Evolutionary conservation across 2,113 vertebrate species (phyloP).

Genomic region (Pyrgilauda ruficollis): DNA sequence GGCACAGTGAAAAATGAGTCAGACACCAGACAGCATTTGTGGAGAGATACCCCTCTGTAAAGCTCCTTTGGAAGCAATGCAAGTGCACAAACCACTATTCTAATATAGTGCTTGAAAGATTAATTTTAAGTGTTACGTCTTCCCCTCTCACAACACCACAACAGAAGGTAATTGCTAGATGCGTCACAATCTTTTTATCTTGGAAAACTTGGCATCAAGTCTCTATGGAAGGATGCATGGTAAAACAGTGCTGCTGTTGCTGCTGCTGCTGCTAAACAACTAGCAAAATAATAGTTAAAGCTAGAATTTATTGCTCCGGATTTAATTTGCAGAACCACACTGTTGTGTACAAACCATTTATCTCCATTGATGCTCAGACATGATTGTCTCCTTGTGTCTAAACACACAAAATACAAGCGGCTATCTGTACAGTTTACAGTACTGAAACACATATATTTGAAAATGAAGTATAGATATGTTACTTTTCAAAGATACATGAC

Average conservation of each 20-base stretch:
- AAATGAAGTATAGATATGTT: slow-evolving; percentile 98
- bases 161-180: slow-evolving; percentile 52
- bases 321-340: slow-evolving; percentile 80
- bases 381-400: slow-evolving; percentile 99
- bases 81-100: slow-evolving; percentile 71
- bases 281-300: slow-evolving; percentile 82
- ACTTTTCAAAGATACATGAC: slow-evolving; percentile 99
- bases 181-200: slow-evolving; percentile 42
- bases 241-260: slow-evolving; percentile 64
- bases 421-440: slow-evolving; percentile 93
- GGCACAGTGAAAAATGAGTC: slow-evolving; percentile 63
- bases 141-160: slow-evolving; percentile 52
- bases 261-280: slow-evolving; percentile 71
- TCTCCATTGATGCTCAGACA: slow-evolving; percentile 83
- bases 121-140: slow-evolving; percentile 45
- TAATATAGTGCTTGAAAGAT: slow-evolving; percentile 70
- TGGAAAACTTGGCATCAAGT: slow-evolving; percentile 65
- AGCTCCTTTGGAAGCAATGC: slow-evolving; percentile 70
- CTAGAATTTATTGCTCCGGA: slow-evolving; percentile 94
- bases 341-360: slow-evolving; percentile 77
- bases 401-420: slow-evolving; percentile 87
- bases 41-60: slow-evolving; percentile 59
- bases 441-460: slow-evolving; percentile 96
- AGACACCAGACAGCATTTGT: slow-evolving; percentile 58
- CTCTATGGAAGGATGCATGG: slow-evolving; percentile 63